Conservation (phyloP, 2,888 invertebrate species). For the Lasioglossum lativentre region DNA sequence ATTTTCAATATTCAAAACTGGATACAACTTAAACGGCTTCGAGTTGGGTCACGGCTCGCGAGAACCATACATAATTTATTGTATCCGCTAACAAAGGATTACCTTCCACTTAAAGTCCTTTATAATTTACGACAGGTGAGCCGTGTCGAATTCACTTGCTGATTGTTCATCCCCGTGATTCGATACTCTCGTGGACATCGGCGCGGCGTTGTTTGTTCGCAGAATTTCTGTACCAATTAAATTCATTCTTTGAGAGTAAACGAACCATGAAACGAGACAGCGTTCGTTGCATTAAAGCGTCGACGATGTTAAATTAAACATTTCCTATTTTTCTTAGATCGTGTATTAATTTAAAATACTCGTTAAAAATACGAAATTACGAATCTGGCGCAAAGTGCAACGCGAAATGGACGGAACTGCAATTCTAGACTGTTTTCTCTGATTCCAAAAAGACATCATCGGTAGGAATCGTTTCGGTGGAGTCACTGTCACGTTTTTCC, state of each 20-base stretch:
- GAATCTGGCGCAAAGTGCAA: no score
- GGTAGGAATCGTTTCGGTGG: slow-evolving; percentile 19
- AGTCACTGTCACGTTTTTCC: slow-evolving; percentile 9
- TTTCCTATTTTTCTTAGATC: no score
- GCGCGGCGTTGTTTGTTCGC: no score
- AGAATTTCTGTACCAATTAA: not conserved
- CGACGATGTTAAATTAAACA: not conserved
- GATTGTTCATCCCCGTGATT: not conserved
- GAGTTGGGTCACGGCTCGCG: not conserved
- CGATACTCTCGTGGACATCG: not conserved
- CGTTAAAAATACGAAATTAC: no score
- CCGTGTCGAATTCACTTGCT: not conserved
- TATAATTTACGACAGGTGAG: slow-evolving; percentile 31
- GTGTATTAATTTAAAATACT: no score
- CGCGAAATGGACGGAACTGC: no score
- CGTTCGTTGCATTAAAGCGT: not conserved
- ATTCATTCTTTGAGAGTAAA: not conserved
- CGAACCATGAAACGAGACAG: not conserved
- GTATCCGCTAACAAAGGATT: slow-evolving; percentile 37
- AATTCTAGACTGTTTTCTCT: no score
- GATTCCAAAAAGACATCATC: no score
- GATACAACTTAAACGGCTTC: slow-evolving; percentile 18
- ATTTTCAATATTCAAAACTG: slow-evolving; percentile 51
- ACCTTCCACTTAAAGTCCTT: slow-evolving; percentile 25
- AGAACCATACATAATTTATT: slow-evolving; percentile 36